Conservation (phyloP, 2,113 vertebrate species). For the Heptranchias perlo region DNA sequence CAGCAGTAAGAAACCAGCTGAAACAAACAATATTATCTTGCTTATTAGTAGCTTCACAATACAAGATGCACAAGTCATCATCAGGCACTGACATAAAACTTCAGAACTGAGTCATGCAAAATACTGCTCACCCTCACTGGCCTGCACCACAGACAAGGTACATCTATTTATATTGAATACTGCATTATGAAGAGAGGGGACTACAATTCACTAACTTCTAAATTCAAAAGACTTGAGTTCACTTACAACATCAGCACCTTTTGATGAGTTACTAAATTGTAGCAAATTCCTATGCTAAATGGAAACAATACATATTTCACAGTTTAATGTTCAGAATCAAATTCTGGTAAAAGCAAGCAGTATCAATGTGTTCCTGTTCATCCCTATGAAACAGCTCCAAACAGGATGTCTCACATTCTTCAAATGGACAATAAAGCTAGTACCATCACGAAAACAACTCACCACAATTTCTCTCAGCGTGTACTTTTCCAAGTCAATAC, state of each 20-base stretch:
- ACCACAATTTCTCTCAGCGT: too few relatives aligned
- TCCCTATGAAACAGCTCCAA: too few relatives aligned
- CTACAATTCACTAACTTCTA: not conserved
- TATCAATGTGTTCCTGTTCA: too few relatives aligned
- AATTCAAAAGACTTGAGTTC: not conserved
- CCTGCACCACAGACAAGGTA: not conserved
- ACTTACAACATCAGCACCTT: not conserved
- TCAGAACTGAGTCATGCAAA: not conserved
- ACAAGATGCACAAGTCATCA: not conserved
- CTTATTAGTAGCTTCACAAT: not conserved
- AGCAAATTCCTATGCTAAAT: not conserved
- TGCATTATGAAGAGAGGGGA: not conserved
- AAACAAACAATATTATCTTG: too few relatives aligned
- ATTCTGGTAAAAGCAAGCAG: too few relatives aligned
- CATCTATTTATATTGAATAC: not conserved
- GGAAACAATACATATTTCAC: not conserved
- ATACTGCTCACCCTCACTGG: not conserved
- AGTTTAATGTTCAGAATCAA: not conserved
- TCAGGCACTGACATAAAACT: not conserved
- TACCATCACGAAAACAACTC: not conserved
- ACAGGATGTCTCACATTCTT: too few relatives aligned
- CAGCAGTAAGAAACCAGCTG: not conserved
- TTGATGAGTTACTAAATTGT: not conserved
- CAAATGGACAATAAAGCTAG: not conserved
- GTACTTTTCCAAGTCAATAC: not conserved